These are phyloP conservation scores for Cynaeus angustus DNA, from an alignment of 2,888 invertebrate species.

Conservation along the genomic window DNA sequence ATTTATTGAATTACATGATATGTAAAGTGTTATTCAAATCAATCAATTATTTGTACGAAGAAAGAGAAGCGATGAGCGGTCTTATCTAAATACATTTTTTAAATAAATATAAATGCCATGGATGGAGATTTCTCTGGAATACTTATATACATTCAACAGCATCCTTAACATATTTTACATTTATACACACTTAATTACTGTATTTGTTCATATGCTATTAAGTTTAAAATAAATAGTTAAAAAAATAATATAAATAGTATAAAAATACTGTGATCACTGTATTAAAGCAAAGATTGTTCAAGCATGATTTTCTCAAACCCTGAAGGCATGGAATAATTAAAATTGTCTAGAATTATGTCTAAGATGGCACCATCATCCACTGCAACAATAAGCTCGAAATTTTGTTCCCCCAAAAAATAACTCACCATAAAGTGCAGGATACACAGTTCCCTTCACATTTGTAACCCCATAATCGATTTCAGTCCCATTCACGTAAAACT, in stretches of 20 bases:
- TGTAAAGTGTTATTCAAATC: slow-evolving; percentile 35
- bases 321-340: slow-evolving; percentile 86
- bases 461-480: slow-evolving; percentile 88
- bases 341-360: slow-evolving; percentile 94
- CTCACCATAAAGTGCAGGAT: slow-evolving; percentile 94
- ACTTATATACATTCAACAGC: slow-evolving; percentile 34
- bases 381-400: slow-evolving; percentile 69
- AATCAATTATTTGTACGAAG: slow-evolving; percentile 43
- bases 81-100: slow-evolving; percentile 15
- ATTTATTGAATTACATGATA: slow-evolving; percentile 47
- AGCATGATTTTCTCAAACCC: slow-evolving; percentile 97
- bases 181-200: slow-evolving; percentile 45
- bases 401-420: slow-evolving; percentile 42
- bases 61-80: slow-evolving; percentile 31
- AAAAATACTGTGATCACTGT: slow-evolving; percentile 46
- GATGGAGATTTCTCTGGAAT: slow-evolving; percentile 42
- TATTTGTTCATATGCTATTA: slow-evolving; percentile 45
- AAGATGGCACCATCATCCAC: slow-evolving; percentile 98
- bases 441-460: slow-evolving; percentile 92
- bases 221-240: slow-evolving; percentile 44
- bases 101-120: slow-evolving; percentile 36
- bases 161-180: slow-evolving; percentile 45
- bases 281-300: slow-evolving; percentile 95
- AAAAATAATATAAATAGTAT: slow-evolving; percentile 50
- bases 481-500: slow-evolving; percentile 95